Base-by-base conservation (phyloP, 1,140 invertebrate species). In the Heliothis virescens region DNA sequence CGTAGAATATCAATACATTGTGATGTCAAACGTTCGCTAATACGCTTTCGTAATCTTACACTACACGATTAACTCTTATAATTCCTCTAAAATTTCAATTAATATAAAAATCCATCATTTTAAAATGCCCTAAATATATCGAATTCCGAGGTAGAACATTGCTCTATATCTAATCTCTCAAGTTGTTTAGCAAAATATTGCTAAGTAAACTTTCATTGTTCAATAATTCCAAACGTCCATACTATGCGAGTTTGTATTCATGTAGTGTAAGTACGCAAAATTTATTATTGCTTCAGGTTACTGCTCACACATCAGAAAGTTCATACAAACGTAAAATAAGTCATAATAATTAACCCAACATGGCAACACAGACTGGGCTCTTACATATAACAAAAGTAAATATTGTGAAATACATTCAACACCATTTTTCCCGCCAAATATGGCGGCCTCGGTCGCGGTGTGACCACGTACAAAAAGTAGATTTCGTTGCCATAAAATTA, bases 251-350 rank as follows among this genome's bases (percentile, higher is more conserved):
- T 75, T n/a, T 41, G 21, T 48, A 11, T 52, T 76, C 74, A 76
- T 76, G 74, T 76, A 76, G 74, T 76, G 74, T 76, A 76, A 76
- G 74, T 48, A 53, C 47, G 47, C 47, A 41, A 63, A 72, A 72
- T 52, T 65, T 26, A 62, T 81, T 81, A 81, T 81, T 81, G 79
- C 79, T 81, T 72, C 60, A 59, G 34, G 63, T 80, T 80, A 41
- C 34, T 41, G 34, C 34, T 63, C 52, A 62, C 26, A 72, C 48
- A 53, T 71, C 26, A 72, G 26, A 72, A 26, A 72, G 34, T 72
- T 34, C 11, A 53, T 71, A 60, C 29, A 76, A 62, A 63, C 34
- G 60, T 60, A 74, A 34, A 72, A 41, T 55, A 57, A 72, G 55
- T 60, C 21, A 57, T 62, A 76, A 57, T 62, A 76, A 52, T 63